Percentiles rank a stretch among this genome's conserved stretches.
Conservation (phyloP, 1,140 invertebrate genomes). For the Heliconius hermathena region DNA sequence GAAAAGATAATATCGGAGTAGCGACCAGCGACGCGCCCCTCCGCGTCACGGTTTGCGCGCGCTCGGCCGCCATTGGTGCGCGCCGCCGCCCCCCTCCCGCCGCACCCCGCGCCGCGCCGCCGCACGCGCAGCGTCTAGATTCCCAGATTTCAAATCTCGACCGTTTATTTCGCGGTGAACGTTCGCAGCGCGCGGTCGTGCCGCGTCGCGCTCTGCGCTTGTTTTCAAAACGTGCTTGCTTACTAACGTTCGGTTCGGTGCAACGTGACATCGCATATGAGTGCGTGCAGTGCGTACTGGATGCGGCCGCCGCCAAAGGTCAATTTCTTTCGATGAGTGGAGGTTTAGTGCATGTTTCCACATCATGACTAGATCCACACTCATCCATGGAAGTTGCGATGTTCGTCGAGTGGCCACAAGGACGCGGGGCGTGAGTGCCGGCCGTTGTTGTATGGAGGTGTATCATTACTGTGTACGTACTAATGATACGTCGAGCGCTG, state of each 20-base stretch:
- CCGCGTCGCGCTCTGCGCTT: conserved; percentile 50
- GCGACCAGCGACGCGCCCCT: conserved; percentile 58
- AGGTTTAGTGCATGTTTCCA: conserved; percentile 82
- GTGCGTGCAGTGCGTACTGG: conserved; percentile 74
- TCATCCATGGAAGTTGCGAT: conserved; percentile 82
- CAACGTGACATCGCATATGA: conserved; percentile 72
- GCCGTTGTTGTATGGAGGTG: conserved; percentile 51
- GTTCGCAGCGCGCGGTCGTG: conserved; percentile 60
- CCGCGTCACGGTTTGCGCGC: conserved; percentile 69
- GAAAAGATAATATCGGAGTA: conserved; percentile 72
- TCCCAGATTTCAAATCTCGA: conserved; percentile 80
- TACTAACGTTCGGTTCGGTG: conserved; percentile 69
- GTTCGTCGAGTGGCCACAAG: conserved; percentile 54
- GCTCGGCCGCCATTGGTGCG: conserved; percentile 60
- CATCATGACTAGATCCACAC: conserved; percentile 83
- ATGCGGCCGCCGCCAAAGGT: conserved; percentile 56
- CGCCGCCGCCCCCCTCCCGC: conserved; percentile 32
- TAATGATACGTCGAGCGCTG: conserved; percentile 73
- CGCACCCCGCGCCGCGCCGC: conserved; percentile 33
- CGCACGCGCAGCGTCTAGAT: conserved; percentile 75
- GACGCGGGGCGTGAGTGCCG: conserved; percentile 48
- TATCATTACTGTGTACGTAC: conserved; percentile 63
- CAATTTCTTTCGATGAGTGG: conserved; percentile 83
- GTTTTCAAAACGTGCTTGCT: conserved; percentile 76
- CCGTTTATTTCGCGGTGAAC: conserved; percentile 78